Base-by-base conservation (phyloP, 2,888 invertebrate species). In the Polietes domitor region DNA sequence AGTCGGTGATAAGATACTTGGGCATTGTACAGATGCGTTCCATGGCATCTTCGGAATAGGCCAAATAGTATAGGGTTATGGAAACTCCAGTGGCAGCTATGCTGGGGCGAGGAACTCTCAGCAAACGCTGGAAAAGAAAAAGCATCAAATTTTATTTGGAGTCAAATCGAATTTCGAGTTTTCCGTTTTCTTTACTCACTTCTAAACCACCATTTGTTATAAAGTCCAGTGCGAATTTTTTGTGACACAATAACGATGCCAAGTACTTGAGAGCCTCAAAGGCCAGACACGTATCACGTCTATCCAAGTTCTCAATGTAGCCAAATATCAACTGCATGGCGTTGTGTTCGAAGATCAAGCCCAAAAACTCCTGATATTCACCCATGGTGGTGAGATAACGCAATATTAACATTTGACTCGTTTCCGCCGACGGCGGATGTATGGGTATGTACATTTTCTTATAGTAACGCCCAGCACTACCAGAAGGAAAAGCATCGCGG, bases 1-100 rank as follows among this genome's bases (percentile, higher is more conserved):
- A 93, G 87, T 96, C 96, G 0, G 94, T 94, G 47, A 98, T 94
- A 0, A 96, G 94, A 86, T 94, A 94, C 88, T 96, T 94, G 0
- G 98, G 96, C 91, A 98, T 93, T 24, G 96, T 93, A 89, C 98
- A 99, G 24, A 98, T 97, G 75, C 97, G 94, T 91, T 99, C 99
- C 97, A 99, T 98, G 0, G 98, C 98, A 92, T 99, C 99, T 91
- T 98, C 98, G 90, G 97, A 98, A 93, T 98, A 99, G 0, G 98
- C 98, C 78, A 99, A 93, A 93, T 99, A 99, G 93, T 99, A 99
- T 43, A 99, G 94, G 88, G 98, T 98, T 85, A 99, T 97, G 0
- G 98, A 97, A 1, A 99, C 98, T 15, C 91, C 99, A 0, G 98
- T 98, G 0, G 99, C 98, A 0, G 99, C 98, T 71, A 99, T 96